Evolutionary conservation across 2,888 invertebrate genomes (phyloP).

Genomic region (Platycheirus albimanus): DNA sequence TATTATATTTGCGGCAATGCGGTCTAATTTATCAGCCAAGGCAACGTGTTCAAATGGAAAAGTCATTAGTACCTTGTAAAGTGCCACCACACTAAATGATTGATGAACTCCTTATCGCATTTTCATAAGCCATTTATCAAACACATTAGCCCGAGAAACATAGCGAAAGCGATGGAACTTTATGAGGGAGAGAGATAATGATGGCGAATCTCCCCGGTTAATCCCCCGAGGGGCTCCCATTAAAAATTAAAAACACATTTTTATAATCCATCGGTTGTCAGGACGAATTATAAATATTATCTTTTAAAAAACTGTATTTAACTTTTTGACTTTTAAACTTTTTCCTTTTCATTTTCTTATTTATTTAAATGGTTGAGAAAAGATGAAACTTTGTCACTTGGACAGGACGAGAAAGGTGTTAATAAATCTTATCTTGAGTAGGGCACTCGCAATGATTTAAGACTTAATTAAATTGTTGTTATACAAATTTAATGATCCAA

Average conservation of each 20-base stretch:
- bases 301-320: constrained; percentile 18
- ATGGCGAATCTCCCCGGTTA: constrained; percentile 53
- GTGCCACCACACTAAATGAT: constrained; percentile 62
- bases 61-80: constrained; percentile 68
- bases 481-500: no score
- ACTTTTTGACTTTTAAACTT: constrained; percentile 10
- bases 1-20: not conserved
- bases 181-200: constrained; percentile 31
- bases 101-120: constrained; percentile 69
- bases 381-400: no score
- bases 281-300: constrained; percentile 34
- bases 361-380: no score
- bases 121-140: constrained; percentile 70
- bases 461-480: no score
- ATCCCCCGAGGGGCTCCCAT: constrained; percentile 41
- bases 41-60: constrained; percentile 55
- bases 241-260: constrained; percentile 49
- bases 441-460: no score
- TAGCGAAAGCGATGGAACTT: constrained; percentile 15
- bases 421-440: no score
- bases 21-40: constrained; percentile 33
- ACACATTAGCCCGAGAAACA: constrained; percentile 40
- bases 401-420: no score
- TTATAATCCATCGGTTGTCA: constrained; percentile 51
- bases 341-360: not conserved